phyloP scores from a whole-genome alignment of 2,113 vertebrate genomes.

The Serinus canaria region DNA sequence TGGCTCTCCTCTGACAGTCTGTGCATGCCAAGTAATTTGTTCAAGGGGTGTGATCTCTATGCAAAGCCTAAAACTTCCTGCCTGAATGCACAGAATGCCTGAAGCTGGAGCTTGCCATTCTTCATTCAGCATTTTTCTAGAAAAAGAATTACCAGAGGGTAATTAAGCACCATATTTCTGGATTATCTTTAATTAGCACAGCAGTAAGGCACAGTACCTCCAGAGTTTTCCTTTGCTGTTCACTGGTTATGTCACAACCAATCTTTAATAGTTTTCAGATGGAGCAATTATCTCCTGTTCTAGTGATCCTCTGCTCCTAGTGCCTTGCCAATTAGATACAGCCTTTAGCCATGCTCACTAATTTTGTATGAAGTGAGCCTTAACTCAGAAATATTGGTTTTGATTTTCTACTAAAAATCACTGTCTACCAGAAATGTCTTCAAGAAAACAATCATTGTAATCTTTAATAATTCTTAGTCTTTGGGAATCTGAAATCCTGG shows the following conservation, averaged over 20 bases:
- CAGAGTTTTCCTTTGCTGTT: constrained; percentile 31
- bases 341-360: neutral
- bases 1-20: neutral
- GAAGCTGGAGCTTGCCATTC: neutral
- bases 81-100: neutral
- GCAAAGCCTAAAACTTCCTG: neutral
- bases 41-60: neutral
- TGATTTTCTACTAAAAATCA: neutral
- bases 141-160: neutral
- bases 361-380: constrained; percentile 10
- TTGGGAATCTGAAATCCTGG: neutral
- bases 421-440: neutral
- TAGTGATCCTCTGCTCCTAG: neutral
- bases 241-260: neutral
- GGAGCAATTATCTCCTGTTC: neutral
- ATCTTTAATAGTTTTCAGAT: constrained; percentile 32
- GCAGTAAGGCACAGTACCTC: neutral
- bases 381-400: constrained; percentile 15
- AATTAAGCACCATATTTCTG: constrained; percentile 3
- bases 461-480: neutral
- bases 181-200: constrained; percentile 19
- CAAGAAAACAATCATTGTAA: neutral
- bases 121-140: neutral
- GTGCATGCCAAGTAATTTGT: neutral
- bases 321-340: constrained; percentile 1